Conservation (phyloP, 1,140 invertebrate species). For the Heliothis virescens region DNA sequence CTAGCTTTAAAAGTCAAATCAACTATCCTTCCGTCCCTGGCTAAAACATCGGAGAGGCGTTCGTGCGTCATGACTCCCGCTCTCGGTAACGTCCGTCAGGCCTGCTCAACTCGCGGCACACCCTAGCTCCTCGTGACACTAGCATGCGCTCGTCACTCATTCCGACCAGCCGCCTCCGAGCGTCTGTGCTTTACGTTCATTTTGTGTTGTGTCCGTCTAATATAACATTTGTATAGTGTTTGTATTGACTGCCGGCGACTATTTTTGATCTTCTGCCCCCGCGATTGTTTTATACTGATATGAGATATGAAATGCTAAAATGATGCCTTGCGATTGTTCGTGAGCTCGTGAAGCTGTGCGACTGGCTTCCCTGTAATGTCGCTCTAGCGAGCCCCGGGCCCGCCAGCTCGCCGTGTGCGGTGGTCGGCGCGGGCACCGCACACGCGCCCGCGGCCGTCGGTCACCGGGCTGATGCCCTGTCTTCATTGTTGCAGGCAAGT, state of each 20-base stretch:
- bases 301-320: background rate
- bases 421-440: constrained; percentile 41
- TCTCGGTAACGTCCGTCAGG: background rate
- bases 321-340: background rate
- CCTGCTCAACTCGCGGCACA: background rate
- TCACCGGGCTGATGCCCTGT: constrained; percentile 66
- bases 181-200: background rate
- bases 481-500: constrained; percentile 87
- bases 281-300: constrained; percentile 2
- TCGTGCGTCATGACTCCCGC: background rate
- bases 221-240: constrained; percentile 11
- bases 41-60: background rate
- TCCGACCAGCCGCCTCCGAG: background rate
- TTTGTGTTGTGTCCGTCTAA: background rate
- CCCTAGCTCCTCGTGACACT: background rate
- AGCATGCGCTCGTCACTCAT: too few species aligned
- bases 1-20: background rate
- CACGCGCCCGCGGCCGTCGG: constrained; percentile 38
- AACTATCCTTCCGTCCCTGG: background rate
- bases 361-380: background rate
- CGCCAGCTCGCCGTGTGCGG: background rate
- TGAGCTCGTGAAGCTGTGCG: background rate
- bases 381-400: background rate
- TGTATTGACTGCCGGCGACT: background rate
- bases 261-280: constrained; percentile 4